Evolutionary conservation across 1,140 invertebrate species (phyloP).

Genomic region (Gonatopus flavifemur): DNA sequence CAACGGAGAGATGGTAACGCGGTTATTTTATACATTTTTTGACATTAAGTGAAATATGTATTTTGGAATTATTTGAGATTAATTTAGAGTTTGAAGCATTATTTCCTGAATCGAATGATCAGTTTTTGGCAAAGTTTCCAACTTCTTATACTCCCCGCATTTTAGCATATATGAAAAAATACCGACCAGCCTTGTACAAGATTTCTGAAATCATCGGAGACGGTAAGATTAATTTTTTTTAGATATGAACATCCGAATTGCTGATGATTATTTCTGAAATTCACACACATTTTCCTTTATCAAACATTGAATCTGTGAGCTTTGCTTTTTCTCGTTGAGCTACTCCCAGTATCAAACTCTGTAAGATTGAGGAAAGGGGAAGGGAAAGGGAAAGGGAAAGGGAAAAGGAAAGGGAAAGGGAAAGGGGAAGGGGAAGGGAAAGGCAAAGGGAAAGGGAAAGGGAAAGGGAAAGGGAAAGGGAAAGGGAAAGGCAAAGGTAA

Average conservation of each 20-base stretch:
- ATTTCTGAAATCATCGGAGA: neutral
- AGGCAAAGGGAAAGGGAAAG: too few relatives aligned
- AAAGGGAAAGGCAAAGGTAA: too few relatives aligned
- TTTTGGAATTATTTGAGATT: neutral
- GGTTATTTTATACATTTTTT: neutral
- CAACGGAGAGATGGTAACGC: slow-evolving; percentile 7
- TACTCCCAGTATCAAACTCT: slow-evolving; percentile 3
- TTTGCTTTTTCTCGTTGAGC: neutral
- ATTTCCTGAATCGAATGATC: neutral
- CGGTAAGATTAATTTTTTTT: neutral
- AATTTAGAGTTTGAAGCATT: neutral
- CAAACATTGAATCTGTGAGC: neutral
- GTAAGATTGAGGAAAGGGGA: slow-evolving; percentile 1
- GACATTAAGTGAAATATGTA: neutral
- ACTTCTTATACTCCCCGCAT: neutral
- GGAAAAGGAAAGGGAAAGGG: too few relatives aligned
- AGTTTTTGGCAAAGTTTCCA: neutral
- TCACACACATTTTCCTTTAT: neutral
- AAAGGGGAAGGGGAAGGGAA: too few relatives aligned
- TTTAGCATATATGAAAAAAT: neutral
- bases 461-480: too few relatives aligned
- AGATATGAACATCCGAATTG: neutral
- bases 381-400: too few relatives aligned
- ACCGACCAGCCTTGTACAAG: neutral
- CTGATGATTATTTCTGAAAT: neutral